A percentile compares a stretch with the other conserved stretches of the same genome.
Conservation (phyloP, 2,797 vertebrate species). For the Leptodactylus fallax region DNA sequence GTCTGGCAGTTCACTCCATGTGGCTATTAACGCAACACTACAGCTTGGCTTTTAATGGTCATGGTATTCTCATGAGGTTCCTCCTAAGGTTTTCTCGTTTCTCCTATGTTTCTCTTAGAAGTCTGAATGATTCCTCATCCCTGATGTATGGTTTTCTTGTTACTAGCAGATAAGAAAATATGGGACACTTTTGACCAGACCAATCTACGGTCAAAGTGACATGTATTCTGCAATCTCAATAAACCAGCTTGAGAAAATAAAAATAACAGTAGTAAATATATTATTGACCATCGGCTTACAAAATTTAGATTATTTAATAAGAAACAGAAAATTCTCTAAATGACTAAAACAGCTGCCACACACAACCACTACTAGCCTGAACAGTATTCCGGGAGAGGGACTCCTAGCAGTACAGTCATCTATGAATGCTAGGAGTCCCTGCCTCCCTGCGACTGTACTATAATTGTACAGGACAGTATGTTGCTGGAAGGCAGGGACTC, state of each 20-base stretch:
- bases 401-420: no score
- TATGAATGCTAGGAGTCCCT: no score
- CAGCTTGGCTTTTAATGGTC: background rate
- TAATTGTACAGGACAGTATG: no score
- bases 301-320: no score
- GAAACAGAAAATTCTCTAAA: no score
- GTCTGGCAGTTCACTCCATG: background rate
- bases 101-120: background rate
- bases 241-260: background rate
- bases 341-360: no score
- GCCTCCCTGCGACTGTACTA: no score
- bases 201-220: background rate
- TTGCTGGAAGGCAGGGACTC: no score
- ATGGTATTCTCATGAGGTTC: slow-evolving; percentile 5
- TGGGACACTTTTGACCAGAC: background rate
- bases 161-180: background rate
- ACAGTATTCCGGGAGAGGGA: no score
- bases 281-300: background rate
- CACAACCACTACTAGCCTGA: no score
- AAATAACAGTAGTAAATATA: background rate
- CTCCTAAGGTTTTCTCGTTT: background rate
- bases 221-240: background rate
- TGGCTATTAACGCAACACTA: background rate
- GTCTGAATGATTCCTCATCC: background rate
- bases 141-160: background rate